Conservation (phyloP, 30 jellyfish, hydroid and myxozoan genomes). For the Nemopilema nomurai region DNA sequence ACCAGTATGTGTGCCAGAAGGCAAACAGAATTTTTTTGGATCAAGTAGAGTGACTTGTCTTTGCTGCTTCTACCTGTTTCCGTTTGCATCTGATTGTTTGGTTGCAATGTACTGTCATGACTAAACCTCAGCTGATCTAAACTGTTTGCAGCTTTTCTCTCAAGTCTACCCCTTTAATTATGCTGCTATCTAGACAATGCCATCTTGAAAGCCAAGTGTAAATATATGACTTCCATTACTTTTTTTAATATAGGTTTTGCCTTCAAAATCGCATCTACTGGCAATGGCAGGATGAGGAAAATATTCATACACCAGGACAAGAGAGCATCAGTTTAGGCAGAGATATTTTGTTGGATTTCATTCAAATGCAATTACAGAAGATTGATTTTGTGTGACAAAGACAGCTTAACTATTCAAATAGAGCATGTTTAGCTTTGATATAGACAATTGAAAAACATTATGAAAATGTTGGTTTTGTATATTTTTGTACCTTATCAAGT, state of each 20-base stretch:
- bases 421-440: too few species aligned
- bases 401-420: background rate
- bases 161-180: too few species aligned
- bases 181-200: background rate
- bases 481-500: background rate
- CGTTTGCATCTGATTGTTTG: background rate
- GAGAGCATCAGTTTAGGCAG: conserved; percentile 8
- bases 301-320: conserved; percentile 1
- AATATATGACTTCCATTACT: too few species aligned
- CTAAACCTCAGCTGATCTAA: too few species aligned
- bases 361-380: conserved; percentile 8
- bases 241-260: conserved; percentile 38
- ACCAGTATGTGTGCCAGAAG: conserved; percentile 46
- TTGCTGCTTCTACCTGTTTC: too few species aligned
- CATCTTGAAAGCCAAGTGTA: background rate
- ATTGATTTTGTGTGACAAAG: conserved; percentile 17
- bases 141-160: too few species aligned
- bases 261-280: conserved; percentile 47
- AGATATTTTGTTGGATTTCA: conserved; percentile 30
- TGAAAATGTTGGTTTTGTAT: background rate
- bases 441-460: background rate
- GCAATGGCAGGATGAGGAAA: conserved; percentile 46
- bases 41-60: too few species aligned
- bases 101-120: background rate
- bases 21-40: too few species aligned